Base-by-base conservation (phyloP, 53 echinoderm and acorn worm genomes). In the Pentamera pediparva region DNA sequence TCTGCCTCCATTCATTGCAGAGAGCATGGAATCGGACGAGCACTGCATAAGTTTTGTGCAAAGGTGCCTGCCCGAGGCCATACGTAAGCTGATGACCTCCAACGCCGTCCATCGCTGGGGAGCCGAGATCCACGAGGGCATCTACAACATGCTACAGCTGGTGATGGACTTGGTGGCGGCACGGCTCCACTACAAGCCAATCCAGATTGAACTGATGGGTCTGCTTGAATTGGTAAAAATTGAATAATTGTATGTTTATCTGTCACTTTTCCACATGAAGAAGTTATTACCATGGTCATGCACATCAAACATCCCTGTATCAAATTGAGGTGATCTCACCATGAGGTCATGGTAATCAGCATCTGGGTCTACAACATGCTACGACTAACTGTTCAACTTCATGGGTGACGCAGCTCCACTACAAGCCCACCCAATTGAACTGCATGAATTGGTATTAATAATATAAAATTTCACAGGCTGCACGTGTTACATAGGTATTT, bases 71-170 rank as follows among this genome's bases (percentile, higher is more conserved):
- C 98, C 98, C 0, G 98, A 98, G 49, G 98, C 98, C 20, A 86
- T 98, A 74, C 81, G 77, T 55, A 98, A 98, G 76, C 64, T 98
- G 72, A 63, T 92, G 91, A 92, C 86, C 40, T 98, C 98, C 56
- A 87, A 85, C 48, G 98, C 98, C 13, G 91, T 98, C 5, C 98
- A 98, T 35, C 86, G 91, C 11, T 91, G 98, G 98, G 91, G 86
- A 2, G 83, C 76, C 10, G 90, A 91, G 47, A 98, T 98, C 33
- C 98, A 98, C 28, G 98, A 98, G 37, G 98, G 91, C 24, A 92
- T 98, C 67, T 98, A 92, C 78, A 86, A 80, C 73, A 98, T 98
- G 98, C 65, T 98, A 17, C 89, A 92, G 76, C 75, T 98, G 41
- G 81, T 86, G 1, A 69, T 98, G 25, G 89, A 92, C n/a, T 65